phyloP scores from a whole-genome alignment of 2,113 vertebrate species.

The Thryonomys swinderianus region DNA sequence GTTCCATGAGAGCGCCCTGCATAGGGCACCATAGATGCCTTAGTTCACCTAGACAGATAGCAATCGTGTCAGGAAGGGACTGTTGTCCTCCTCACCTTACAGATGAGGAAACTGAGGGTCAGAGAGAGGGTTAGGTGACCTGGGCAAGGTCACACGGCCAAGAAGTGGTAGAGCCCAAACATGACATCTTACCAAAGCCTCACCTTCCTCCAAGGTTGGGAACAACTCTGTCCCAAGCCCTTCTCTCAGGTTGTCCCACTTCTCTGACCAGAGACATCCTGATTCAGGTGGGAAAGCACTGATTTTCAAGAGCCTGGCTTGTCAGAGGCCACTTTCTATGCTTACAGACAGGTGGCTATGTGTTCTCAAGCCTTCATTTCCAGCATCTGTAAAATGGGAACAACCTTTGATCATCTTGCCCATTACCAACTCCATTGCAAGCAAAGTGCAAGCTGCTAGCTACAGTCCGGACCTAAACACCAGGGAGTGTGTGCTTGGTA shows the following conservation, averaged over 20 bases:
- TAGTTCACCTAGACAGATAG: background rate
- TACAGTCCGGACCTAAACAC: background rate
- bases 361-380: background rate
- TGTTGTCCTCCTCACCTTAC: background rate
- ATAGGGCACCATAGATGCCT: background rate
- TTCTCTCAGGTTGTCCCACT: background rate
- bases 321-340: background rate
- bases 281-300: background rate
- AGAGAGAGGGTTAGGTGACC: background rate
- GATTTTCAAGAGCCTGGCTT: background rate
- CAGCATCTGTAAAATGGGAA: background rate
- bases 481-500: background rate
- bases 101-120: background rate
- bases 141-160: background rate
- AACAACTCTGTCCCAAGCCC: background rate
- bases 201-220: rapidly evolving
- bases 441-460: background rate
- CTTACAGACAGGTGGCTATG: background rate
- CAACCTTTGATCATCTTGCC: background rate
- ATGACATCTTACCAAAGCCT: background rate
- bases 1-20: background rate
- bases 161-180: background rate
- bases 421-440: background rate
- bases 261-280: background rate
- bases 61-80: background rate